These are phyloP conservation scores for Alosa alosa DNA, from an alignment of 2,113 vertebrate genomes.

Conservation along the genomic window DNA sequence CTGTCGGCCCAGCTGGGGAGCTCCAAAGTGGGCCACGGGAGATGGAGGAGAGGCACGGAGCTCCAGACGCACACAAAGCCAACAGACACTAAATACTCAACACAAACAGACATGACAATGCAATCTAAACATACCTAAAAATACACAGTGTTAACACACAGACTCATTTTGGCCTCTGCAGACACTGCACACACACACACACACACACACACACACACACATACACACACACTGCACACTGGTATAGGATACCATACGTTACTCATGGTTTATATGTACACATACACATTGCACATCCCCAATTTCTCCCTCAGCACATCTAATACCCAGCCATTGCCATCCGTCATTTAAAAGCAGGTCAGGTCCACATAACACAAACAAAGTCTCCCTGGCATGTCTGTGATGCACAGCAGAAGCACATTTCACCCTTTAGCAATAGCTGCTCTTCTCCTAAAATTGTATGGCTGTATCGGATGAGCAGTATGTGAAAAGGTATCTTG, in stretches of 20 bases:
- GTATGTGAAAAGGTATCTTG: neutral
- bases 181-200: conserved; percentile 16
- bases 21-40: conserved; percentile 45
- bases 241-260: neutral
- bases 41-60: conserved; percentile 21
- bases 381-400: neutral
- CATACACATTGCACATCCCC: neutral
- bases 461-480: neutral
- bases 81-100: neutral
- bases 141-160: neutral
- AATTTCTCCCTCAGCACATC: neutral
- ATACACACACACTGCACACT: neutral
- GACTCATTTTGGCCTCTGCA: neutral
- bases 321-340: neutral
- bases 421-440: neutral
- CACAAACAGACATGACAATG: neutral
- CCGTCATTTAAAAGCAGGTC: neutral
- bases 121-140: neutral
- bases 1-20: conserved; percentile 61
- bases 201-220: neutral
- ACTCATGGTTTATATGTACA: neutral
- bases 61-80: conserved; percentile 6
- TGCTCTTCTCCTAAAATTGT: neutral
- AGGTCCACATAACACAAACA: neutral
- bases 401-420: neutral